Conservation (phyloP, 1,140 invertebrate species). For the Asobara japonica region DNA sequence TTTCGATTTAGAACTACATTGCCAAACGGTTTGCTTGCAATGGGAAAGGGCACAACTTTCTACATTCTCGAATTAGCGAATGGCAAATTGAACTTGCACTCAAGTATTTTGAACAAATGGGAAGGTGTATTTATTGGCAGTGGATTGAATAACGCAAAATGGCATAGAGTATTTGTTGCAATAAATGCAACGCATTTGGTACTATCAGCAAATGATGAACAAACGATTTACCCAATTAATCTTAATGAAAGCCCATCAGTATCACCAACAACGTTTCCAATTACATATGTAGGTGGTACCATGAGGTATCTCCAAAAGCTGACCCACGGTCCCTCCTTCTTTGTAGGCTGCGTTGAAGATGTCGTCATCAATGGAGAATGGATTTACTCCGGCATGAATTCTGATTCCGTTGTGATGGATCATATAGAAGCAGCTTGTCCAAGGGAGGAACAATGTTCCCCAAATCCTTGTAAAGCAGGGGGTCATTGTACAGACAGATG, state of each 20-base stretch:
- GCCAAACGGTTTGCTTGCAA: constrained; percentile 83
- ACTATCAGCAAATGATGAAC: constrained; percentile 86
- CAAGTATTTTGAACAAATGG: constrained; percentile 87
- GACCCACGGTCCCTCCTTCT: constrained; percentile 77
- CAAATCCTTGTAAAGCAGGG: constrained; percentile 86
- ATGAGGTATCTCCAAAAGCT: constrained; percentile 74
- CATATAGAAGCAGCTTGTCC: constrained; percentile 78
- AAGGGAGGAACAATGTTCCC: constrained; percentile 81
- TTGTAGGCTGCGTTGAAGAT: constrained; percentile 93
- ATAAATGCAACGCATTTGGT: constrained; percentile 88
- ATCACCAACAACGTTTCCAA: constrained; percentile 81
- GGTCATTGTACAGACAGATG: constrained; percentile 90
- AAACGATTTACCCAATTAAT: constrained; percentile 86
- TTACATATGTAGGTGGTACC: constrained; percentile 82
- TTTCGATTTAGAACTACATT: constrained; percentile 92
- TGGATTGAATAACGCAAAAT: constrained; percentile 83
- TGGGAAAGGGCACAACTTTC: constrained; percentile 83
- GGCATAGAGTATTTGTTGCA: constrained; percentile 88
- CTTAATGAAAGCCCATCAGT: constrained; percentile 76
- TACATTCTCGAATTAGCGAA: constrained; percentile 84
- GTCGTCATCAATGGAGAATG: constrained; percentile 86
- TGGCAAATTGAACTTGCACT: constrained; percentile 85
- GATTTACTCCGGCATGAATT: constrained; percentile 53
- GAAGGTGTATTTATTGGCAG: constrained; percentile 87
- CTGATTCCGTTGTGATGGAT: constrained; percentile 60